Evolutionary conservation across 2,113 vertebrate genomes (phyloP), one percentile per base, ranked within the genome.

Genomic region (Nothoprocta perdicaria): DNA sequence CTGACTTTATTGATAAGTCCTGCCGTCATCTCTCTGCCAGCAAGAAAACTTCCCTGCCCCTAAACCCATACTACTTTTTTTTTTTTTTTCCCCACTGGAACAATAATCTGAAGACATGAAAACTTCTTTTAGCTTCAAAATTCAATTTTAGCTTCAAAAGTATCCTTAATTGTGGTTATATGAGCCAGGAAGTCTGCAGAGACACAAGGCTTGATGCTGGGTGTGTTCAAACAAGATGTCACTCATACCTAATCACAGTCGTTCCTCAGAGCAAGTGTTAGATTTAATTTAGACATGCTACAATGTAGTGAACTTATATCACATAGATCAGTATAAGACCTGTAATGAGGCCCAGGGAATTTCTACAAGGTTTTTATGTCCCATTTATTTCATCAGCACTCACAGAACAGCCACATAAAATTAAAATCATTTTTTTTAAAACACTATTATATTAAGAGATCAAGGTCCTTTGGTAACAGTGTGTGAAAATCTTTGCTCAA

Each of bases 341-440:
- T 48, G 13, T 66, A 71, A 12, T 9, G 71, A 10, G 33, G 31
- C 14, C 26, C 27, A 12, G 10, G 75, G 43, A 86, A 4, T 8
- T 55, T n/a, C n/a, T 74, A 38, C 22, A 67, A 55, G 48, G 12
- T 78, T 77, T 75, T 66, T 9, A 46, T 21, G 24, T 75, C 38
- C 73, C 19, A 19, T 66, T 83, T 80, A 31, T 84, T 84, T 78
- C 66, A 78, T 52, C 50, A 31, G n/a, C 69, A 17, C 43, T 86
- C 84, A 57, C 48, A 80, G 26, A 71, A 43, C 5, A 84, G 21
- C 55, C 41, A 31, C 5, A 29, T 60, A 33, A 38, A 67, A 35
- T 16, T 50, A 75, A 79, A 5, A 12, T 45, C 33, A 53, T 1
- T 45, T 83, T 66, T 80, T 65, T 19, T 4, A 46, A 62, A 11